Conservation (phyloP, 2,888 invertebrate species). For the Timema podura region DNA sequence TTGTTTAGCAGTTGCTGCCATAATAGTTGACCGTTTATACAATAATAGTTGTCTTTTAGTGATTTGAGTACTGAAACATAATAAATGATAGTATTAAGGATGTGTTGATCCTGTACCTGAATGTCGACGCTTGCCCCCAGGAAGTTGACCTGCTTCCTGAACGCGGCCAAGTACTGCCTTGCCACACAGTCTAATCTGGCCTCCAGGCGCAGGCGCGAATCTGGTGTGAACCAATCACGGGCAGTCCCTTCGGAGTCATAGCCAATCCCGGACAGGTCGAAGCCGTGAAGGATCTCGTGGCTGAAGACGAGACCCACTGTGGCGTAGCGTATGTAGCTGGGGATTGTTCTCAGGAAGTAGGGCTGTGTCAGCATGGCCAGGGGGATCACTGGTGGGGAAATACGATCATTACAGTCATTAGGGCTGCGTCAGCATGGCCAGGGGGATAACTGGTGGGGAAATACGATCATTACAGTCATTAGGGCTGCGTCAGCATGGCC, state of each 20-base stretch:
- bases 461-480: too few species aligned
- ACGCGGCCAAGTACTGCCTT: conserved; percentile 46
- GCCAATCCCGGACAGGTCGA: conserved; percentile 43
- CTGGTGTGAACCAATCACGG: conserved; percentile 45
- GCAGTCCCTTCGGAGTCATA: conserved; percentile 43
- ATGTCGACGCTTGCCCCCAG: conserved; percentile 47
- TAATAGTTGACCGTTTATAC: too few species aligned
- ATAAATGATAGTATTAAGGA: too few species aligned
- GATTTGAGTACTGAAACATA: too few species aligned
- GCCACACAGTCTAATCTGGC: conserved; percentile 48
- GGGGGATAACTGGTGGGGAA: too few species aligned
- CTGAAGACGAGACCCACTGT: conserved; percentile 49
- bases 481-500: too few species aligned
- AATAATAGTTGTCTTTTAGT: too few species aligned
- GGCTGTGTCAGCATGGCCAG: conserved; percentile 50
- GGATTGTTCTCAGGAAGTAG: conserved; percentile 47
- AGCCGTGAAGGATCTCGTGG: conserved; percentile 51
- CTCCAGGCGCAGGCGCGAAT: conserved; percentile 45
- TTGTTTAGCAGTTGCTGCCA: too few species aligned
- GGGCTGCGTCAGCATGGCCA: too few species aligned
- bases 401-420: too few species aligned
- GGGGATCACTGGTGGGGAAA: conserved; percentile 44
- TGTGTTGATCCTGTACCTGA: conserved; percentile 40
- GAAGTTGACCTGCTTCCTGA: conserved; percentile 46
- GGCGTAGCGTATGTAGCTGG: conserved; percentile 48